A percentile compares a stretch with the other conserved stretches of the same genome.
Evolutionary conservation across 2,888 invertebrate species (phyloP).

Genomic region (Adineta ricciae): DNA sequence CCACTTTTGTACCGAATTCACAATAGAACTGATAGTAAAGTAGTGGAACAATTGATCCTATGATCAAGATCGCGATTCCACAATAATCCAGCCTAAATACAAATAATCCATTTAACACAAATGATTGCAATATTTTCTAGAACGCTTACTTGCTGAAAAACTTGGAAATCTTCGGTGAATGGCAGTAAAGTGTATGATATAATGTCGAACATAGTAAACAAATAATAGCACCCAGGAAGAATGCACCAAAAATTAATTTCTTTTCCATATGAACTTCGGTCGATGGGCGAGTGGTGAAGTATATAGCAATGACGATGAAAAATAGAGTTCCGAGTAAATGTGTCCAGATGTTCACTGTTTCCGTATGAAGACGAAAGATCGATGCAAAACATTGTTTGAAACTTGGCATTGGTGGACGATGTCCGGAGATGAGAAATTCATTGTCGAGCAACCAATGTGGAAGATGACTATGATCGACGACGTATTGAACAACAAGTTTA

Average conservation of each 20-base stretch:
- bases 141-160: conserved; percentile 73
- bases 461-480: conserved; percentile 72
- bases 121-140: not conserved
- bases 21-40: conserved; percentile 96
- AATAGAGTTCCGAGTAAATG: conserved; percentile 63
- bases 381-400: conserved; percentile 92
- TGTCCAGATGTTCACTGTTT: conserved; percentile 99
- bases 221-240: conserved; percentile 88
- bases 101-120: not conserved
- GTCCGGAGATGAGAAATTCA: conserved; percentile 86
- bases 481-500: conserved; percentile 56
- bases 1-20: conserved; percentile 79
- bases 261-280: conserved; percentile 69
- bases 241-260: conserved; percentile 70
- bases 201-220: conserved; percentile 87
- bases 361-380: conserved; percentile 94
- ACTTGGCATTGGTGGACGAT: conserved; percentile 86
- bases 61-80: conserved; percentile 90
- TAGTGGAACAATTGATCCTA: conserved; percentile 99
- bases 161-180: conserved; percentile 85
- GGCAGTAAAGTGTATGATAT: conserved; percentile 91
- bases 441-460: conserved; percentile 97
- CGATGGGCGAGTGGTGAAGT: conserved; percentile 78
- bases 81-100: conserved; percentile 77
- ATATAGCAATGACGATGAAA: conserved; percentile 60